Percentiles rank a stretch among this genome's conserved stretches.
These are phyloP conservation scores for Drosophila bocqueti DNA, from an alignment of 1,140 invertebrate species.

Conservation along the genomic window DNA sequence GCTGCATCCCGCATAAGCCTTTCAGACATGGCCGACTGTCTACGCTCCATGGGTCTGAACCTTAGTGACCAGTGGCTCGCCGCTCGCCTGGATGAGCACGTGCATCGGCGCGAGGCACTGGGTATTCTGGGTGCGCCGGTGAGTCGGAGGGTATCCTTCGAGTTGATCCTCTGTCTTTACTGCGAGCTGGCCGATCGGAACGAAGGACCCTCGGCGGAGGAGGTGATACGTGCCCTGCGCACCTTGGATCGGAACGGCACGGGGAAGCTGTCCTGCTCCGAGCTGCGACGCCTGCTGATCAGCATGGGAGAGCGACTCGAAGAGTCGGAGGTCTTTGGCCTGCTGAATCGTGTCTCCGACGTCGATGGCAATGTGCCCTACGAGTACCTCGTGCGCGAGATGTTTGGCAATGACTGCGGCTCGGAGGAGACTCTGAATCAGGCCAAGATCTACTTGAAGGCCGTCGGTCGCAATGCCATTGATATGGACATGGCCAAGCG, in stretches of 20 bases:
- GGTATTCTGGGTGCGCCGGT: background rate
- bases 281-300: slow-evolving; percentile 97
- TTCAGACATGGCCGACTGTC: slow-evolving; percentile 60
- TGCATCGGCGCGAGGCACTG: background rate
- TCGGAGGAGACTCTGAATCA: slow-evolving; percentile 14
- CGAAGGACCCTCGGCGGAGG: slow-evolving; percentile 39
- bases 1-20: slow-evolving; percentile 18
- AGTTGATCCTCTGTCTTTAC: slow-evolving; percentile 51
- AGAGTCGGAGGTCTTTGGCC: slow-evolving; percentile 89
- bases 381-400: slow-evolving; percentile 16
- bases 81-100: slow-evolving; percentile 6
- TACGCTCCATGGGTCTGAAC: slow-evolving; percentile 81
- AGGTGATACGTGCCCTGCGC: slow-evolving; percentile 84
- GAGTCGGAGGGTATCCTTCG: slow-evolving; percentile 32
- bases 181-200: slow-evolving; percentile 21
- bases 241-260: slow-evolving; percentile 96
- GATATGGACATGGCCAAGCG: slow-evolving; percentile 41
- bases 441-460: slow-evolving; percentile 39
- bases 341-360: slow-evolving; percentile 22
- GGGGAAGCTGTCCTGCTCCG: slow-evolving; percentile 94
- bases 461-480: slow-evolving; percentile 53
- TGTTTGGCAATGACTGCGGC: slow-evolving; percentile 20
- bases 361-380: slow-evolving; percentile 30
- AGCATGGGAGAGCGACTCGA: slow-evolving; percentile 96
- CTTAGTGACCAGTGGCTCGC: slow-evolving; percentile 73